These are phyloP conservation scores for Myzus persicae DNA, from an alignment of 1,140 invertebrate genomes.

Conservation along the genomic window DNA sequence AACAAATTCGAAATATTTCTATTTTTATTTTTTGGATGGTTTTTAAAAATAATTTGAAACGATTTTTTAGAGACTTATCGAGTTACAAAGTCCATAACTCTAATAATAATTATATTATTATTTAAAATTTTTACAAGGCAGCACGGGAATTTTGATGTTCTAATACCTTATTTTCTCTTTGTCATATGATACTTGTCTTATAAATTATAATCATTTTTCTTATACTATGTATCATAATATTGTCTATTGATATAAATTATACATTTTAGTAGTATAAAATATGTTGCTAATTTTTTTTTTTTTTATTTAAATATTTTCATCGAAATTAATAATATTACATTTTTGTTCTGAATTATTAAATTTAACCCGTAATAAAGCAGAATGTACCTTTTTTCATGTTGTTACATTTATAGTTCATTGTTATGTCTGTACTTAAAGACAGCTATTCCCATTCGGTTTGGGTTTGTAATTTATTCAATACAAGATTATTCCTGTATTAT, in stretches of 20 bases:
- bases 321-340: neutral
- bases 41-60: neutral
- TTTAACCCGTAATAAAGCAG: neutral
- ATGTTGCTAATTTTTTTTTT: neutral
- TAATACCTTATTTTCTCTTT: no score
- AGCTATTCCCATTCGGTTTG: neutral
- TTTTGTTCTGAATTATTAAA: neutral
- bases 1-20: no score
- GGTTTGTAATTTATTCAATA: constrained; percentile 1
- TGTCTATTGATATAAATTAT: neutral
- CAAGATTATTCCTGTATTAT: neutral
- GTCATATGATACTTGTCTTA: no score
- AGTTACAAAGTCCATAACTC: neutral
- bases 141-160: neutral
- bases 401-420: neutral
- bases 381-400: neutral
- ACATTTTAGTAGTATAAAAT: neutral
- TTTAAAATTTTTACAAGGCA: neutral
- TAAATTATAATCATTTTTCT: neutral
- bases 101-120: neutral
- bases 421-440: neutral
- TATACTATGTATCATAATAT: no score
- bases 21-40: neutral
- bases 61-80: neutral
- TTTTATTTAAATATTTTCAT: neutral